These are phyloP conservation scores for Dallia pectoralis DNA, from an alignment of 2,797 vertebrate genomes.

Conservation along the genomic window DNA sequence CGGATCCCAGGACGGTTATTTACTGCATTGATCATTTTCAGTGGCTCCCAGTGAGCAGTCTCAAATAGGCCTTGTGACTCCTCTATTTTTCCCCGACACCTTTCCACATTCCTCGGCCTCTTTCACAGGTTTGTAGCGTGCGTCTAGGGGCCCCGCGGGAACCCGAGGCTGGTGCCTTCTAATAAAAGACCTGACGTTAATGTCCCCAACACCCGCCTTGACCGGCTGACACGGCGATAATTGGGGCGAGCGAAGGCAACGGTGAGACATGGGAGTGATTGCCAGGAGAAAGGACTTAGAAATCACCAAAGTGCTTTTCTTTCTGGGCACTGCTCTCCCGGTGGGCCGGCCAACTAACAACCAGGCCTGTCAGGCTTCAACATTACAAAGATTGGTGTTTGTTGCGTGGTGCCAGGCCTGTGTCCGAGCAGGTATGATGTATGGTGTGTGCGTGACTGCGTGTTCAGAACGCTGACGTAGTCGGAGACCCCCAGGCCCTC, in stretches of 20 bases:
- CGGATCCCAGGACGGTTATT: not conserved
- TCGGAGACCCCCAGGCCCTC: not conserved
- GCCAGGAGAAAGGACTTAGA: not conserved
- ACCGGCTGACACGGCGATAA: conserved; percentile 1
- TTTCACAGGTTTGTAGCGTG: not conserved
- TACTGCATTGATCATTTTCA: not conserved
- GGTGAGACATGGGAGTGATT: not conserved
- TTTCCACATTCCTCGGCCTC: not conserved
- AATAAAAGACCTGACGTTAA: not conserved
- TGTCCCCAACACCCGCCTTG: not conserved
- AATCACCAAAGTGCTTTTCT: not conserved
- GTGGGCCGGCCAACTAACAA: not conserved
- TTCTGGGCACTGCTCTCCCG: not conserved
- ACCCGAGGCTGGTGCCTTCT: not conserved
- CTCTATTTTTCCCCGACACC: not conserved
- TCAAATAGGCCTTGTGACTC: not conserved
- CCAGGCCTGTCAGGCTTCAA: not conserved
- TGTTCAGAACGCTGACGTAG: not conserved
- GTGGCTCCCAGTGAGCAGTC: not conserved
- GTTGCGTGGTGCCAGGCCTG: not conserved
- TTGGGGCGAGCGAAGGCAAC: not conserved
- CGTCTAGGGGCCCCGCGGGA: not conserved
- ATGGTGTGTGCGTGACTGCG: not conserved
- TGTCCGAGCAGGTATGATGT: not conserved
- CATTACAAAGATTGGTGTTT: not conserved